Base-by-base conservation (phyloP, 2,888 invertebrate species). In the Osedax fenrisi region DNA sequence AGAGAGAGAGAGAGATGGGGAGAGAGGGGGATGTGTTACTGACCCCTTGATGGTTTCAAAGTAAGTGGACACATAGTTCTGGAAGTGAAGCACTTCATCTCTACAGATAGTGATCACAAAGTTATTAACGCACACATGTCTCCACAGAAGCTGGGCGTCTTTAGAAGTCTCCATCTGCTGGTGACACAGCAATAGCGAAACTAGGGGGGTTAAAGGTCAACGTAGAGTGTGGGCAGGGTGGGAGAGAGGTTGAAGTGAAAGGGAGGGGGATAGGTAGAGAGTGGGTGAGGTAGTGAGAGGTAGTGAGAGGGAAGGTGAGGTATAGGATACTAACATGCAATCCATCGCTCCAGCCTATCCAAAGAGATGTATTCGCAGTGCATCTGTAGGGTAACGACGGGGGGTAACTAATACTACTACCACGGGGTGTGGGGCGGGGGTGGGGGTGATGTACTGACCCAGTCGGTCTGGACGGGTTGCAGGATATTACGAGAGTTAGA, bases 341-440 rank as follows among this genome's bases (percentile, higher is more conserved):
- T 91, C 95, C 96, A 99, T 81, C 93, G 89, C 83, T 99, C 98
- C 88, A 99, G 90, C 59, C 89, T 88, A 82, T 99, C 97, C 76
- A 97, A 85, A 0, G 97, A 95, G 71, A 99, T 86, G 85, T 92
- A 97, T 87, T 99, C 98, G 85, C 96, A 97, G 1, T 96, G 95
- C 89, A 96, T 94, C 86, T 87, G 64, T 21, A 74, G n/a, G n/a
- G n/a, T n/a, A n/a, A n/a, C n/a, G n/a, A n/a, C n/a, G 71, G 2
- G 56, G 23, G 27, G 27, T 64, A 24, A 21, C 2, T 56, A 56
- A 17, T 56, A 17, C 0, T n/a, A n/a, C n/a, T n/a, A n/a, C 56
- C 13, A 56, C 13, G 56, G 13, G 56, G 56, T 13, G 13, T 13
- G n/a, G 56, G 56, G 56, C 13, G 56, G n/a, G 56, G n/a, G n/a